Percentiles rank a stretch among this genome's conserved stretches.
These are phyloP conservation scores for Lepeophtheirus salmonis DNA, from an alignment of 1,140 invertebrate species.

Conservation along the genomic window DNA sequence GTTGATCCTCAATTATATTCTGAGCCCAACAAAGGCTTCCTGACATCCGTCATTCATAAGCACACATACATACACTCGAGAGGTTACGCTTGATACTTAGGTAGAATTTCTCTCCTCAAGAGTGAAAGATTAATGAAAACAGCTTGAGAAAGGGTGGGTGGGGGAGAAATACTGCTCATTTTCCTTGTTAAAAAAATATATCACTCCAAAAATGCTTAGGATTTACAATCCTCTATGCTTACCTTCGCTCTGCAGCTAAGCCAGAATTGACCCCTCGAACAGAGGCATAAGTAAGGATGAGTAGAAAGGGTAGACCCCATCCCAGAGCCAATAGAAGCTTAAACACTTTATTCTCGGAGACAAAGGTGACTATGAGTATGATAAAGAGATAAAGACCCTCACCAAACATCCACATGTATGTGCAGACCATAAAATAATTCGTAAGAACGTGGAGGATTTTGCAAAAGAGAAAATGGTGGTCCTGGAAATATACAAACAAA, in stretches of 20 bases:
- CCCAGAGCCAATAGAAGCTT: not conserved
- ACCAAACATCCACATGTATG: conserved; percentile 18
- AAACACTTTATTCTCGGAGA: conserved; percentile 2
- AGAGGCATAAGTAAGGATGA: not conserved
- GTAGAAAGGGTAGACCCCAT: not conserved
- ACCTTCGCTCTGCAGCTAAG: not conserved
- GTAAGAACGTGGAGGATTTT: conserved; percentile 11
- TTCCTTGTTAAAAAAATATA: too few species aligned
- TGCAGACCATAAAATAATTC: conserved; percentile 17
- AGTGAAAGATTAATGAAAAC: too few species aligned
- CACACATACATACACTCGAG: too few species aligned
- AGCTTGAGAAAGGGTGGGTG: too few species aligned
- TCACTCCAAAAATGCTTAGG: not conserved
- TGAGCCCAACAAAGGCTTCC: too few species aligned
- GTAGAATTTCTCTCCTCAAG: too few species aligned
- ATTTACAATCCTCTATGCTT: too few species aligned
- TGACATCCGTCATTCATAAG: too few species aligned
- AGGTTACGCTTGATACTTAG: too few species aligned
- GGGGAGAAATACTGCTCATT: too few species aligned
- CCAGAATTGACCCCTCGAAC: not conserved
- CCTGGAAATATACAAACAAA: not conserved
- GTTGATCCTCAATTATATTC: too few species aligned
- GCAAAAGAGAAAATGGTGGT: not conserved
- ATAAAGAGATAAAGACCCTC: conserved; percentile 14
- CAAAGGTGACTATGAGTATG: conserved; percentile 14